Base-by-base conservation (phyloP, 2,797 vertebrate species). In the Channallabes apus region DNA sequence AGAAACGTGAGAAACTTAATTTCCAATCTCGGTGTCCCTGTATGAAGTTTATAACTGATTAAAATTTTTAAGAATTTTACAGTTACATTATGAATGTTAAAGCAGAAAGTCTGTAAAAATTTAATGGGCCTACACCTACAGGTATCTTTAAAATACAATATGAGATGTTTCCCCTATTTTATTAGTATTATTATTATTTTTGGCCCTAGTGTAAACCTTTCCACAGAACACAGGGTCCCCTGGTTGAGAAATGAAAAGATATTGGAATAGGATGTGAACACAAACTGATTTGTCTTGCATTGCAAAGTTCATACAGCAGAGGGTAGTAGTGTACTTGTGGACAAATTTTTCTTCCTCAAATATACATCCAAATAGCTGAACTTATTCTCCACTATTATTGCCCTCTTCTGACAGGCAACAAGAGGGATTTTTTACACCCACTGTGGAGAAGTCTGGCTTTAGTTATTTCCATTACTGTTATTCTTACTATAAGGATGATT, bases 311-410 rank as follows among this genome's bases (percentile, higher is more conserved):
- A n/a, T n/a, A 86, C 86, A 86, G 82, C 82, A 89, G 89, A 84
- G 82, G 82, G 84, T 82, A 88, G 87, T 77, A 89, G 82, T 24
- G 59, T 38, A 32, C 75, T 83, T 46, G n/a, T n/a, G 29, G 32
- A n/a, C 27, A 20, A 6, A 29, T 62, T 85, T 71, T 27, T 35
- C 82, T 72, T 54, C 8, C 20, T 67, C n/a, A 22, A 32, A 68
- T 32, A 18, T 62, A 38, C 73, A 17, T 24, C 7, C 0, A n/a
- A 67, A 35, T 32, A 67, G n/a, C 15, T 61, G n/a, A 76, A 29
- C 4, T 27, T 59, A 35, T 59, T 69, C 65, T 69, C 65, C 67
- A 15, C 46, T 69, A 22, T 56, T 24, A 68, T 71, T 82, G 59
- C 29, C 54, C 29, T 2, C 65, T 12, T 38, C 7, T 80, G n/a